These are phyloP conservation scores for Gymnothorax reevesii DNA, from an alignment of 2,797 vertebrate genomes.

Conservation along the genomic window DNA sequence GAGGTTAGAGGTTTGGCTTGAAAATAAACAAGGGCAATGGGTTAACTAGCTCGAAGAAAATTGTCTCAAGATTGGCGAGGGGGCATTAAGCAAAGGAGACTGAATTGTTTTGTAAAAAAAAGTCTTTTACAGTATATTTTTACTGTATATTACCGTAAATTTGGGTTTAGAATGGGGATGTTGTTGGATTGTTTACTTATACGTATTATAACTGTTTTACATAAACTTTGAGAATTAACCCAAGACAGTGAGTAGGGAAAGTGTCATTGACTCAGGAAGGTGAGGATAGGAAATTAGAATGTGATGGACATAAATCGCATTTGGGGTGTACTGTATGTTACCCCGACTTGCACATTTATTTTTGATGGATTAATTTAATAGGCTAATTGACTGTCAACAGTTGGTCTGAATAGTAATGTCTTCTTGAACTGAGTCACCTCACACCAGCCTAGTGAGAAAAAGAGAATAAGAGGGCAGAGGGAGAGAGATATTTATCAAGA, in stretches of 20 bases:
- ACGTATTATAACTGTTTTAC: neutral
- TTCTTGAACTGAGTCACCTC: neutral
- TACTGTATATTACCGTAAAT: no score
- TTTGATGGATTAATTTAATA: conserved; percentile 5
- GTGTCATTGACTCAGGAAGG: neutral
- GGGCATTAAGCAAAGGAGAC: conserved; percentile 18
- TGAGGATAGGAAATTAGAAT: neutral
- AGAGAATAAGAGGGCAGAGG: conserved; percentile 2
- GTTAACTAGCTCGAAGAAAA: conserved; percentile 66
- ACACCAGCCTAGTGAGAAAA: neutral
- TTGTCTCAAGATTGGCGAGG: neutral
- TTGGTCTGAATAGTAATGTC: neutral
- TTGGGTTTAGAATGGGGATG: neutral
- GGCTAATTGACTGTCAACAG: conserved; percentile 27
- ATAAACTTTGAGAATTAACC: neutral
- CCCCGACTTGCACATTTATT: neutral
- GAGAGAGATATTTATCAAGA: neutral
- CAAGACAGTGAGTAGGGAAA: neutral
- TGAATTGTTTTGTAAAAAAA: neutral
- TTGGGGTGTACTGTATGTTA: neutral
- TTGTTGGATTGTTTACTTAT: neutral
- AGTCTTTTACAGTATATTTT: neutral
- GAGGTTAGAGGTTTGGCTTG: conserved; percentile 58
- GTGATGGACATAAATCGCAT: neutral
- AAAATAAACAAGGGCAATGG: conserved; percentile 49